These are phyloP conservation scores for Alouatta palliata DNA, from an alignment of 2,113 vertebrate genomes.

Conservation along the genomic window DNA sequence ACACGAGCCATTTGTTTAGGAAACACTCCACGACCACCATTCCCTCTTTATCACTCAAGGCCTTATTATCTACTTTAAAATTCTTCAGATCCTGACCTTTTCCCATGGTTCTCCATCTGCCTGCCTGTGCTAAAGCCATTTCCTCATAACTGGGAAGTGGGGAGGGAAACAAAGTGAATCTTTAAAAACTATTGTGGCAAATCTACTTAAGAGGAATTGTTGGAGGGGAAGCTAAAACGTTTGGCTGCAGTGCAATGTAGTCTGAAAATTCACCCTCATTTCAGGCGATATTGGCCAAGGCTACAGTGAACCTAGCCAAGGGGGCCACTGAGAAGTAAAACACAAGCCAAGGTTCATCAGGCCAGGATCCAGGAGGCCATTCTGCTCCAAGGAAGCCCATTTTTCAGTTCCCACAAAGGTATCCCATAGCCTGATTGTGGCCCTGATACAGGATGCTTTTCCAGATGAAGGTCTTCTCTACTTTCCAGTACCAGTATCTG, in stretches of 20 bases:
- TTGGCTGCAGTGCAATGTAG: background rate
- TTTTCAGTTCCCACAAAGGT: background rate
- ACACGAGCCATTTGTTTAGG: conserved; percentile 39
- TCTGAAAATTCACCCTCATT: background rate
- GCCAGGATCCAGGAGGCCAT: background rate
- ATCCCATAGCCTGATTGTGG: no score
- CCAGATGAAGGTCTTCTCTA: background rate
- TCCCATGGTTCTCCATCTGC: background rate
- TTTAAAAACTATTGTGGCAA: background rate
- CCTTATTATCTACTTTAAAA: background rate
- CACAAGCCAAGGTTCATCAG: background rate
- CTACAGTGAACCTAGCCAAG: background rate
- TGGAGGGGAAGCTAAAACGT: background rate
- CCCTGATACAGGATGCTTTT: background rate
- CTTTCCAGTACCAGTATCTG: background rate
- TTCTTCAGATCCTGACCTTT: background rate
- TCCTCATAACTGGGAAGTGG: background rate
- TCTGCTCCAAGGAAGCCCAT: background rate
- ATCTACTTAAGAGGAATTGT: background rate
- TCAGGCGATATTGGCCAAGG: background rate
- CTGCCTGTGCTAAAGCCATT: background rate
- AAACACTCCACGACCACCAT: background rate
- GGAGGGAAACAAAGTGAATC: background rate
- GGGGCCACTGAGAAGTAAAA: background rate
- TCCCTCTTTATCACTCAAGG: background rate